These are phyloP conservation scores for Agapornis canus DNA, from an alignment of 2,797 vertebrate genomes.

Conservation along the genomic window DNA sequence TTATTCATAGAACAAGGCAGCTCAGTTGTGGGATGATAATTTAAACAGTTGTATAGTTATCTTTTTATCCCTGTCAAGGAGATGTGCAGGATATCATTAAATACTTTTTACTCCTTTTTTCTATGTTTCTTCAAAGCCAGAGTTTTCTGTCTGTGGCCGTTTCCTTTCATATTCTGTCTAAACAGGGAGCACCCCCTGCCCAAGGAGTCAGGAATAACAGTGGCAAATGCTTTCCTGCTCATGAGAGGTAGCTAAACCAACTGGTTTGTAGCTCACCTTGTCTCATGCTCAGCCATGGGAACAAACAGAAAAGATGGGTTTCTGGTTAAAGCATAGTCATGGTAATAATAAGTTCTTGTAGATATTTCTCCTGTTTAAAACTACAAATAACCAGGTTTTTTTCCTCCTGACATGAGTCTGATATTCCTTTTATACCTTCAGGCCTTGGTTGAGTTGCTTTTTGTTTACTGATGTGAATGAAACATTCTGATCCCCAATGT, in stretches of 20 bases:
- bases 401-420: not conserved
- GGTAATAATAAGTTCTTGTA: not conserved
- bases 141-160: not conserved
- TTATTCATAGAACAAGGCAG: not conserved
- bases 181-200: not conserved
- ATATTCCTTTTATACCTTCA: not conserved
- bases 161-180: not conserved
- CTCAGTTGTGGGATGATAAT: not conserved
- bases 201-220: not conserved
- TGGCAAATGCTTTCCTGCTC: not conserved
- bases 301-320: not conserved
- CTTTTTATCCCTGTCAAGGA: not conserved
- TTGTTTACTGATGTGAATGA: not conserved
- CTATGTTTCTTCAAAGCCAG: not conserved
- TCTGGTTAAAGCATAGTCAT: not conserved
- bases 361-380: not conserved
- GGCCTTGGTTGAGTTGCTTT: not conserved
- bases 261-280: not conserved
- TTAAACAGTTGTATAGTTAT: not conserved
- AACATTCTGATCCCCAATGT: not conserved
- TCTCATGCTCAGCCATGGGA: not conserved
- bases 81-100: not conserved
- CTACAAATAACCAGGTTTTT: not conserved
- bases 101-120: not conserved
- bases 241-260: accelerated